phyloP scores from a whole-genome alignment of 2,113 vertebrate species.

The Gila orcuttii region DNA sequence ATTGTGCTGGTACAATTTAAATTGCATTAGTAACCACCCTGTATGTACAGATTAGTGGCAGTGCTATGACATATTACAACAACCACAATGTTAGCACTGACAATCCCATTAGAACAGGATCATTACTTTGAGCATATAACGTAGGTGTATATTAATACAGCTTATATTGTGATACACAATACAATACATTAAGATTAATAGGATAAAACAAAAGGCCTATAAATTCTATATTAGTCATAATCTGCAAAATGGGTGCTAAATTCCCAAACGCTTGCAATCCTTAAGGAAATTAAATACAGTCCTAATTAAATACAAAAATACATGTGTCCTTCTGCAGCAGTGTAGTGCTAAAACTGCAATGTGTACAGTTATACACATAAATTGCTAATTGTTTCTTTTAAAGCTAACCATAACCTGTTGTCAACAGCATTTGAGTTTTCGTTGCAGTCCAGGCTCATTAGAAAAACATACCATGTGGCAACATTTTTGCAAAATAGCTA shows the following conservation, averaged over 20 bases:
- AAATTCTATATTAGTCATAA: not conserved
- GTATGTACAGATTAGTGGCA: not conserved
- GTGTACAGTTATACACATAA: not conserved
- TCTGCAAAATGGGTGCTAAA: not conserved
- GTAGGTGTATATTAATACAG: not conserved
- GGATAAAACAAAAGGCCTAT: not conserved
- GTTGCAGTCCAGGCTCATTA: no score
- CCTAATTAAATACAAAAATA: no score
- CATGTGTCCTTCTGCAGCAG: not conserved
- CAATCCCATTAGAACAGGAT: not conserved
- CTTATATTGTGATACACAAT: not conserved
- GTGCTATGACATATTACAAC: not conserved
- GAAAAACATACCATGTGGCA: no score
- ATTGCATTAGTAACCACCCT: not conserved
- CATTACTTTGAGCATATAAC: not conserved
- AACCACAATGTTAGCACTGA: not conserved
- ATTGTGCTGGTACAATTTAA: constrained; percentile 22
- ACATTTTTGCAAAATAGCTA: no score
- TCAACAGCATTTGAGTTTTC: not conserved
- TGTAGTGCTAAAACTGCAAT: not conserved
- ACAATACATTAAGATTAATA: not conserved
- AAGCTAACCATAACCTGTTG: not conserved
- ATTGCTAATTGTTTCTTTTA: not conserved
- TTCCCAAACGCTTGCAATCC: not conserved
- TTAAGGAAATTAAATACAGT: not conserved